Evolutionary conservation across 2,888 invertebrate species (phyloP).

Genomic region (Pogonocherus hispidulus): DNA sequence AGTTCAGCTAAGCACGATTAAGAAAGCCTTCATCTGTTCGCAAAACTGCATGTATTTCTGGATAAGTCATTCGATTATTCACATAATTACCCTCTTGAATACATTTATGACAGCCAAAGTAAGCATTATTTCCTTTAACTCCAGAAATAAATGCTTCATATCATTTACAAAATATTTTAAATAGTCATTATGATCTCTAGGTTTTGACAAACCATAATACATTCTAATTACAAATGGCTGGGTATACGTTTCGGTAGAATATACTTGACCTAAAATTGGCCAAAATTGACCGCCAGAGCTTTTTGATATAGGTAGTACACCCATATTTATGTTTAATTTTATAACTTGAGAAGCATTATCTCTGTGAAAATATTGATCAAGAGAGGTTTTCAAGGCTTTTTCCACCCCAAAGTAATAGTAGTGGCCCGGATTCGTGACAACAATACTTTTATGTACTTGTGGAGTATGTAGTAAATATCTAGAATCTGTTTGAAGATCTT

Average conservation of each 20-base stretch:
- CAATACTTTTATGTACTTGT: neutral
- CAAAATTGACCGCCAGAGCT: constrained; percentile 4
- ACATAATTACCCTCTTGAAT: constrained; percentile 47
- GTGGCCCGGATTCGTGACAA: neutral
- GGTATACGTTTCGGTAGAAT: constrained; percentile 43
- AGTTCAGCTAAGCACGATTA: no score
- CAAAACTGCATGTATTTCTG: constrained; percentile 17
- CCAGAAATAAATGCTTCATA: constrained; percentile 44
- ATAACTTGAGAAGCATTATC: neutral
- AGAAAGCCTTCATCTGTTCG: neutral
- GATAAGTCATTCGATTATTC: constrained; percentile 32
- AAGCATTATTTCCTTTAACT: constrained; percentile 49
- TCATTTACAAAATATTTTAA: neutral
- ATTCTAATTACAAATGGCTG: constrained; percentile 2
- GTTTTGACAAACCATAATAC: constrained; percentile 5
- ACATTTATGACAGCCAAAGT: constrained; percentile 52
- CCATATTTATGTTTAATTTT: constrained; percentile 6
- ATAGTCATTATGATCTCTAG: neutral
- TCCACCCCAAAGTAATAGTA: constrained; percentile 8
- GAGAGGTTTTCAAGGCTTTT: neutral
- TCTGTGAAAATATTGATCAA: neutral
- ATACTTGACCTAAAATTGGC: constrained; percentile 9
- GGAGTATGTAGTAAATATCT: constrained; percentile 2
- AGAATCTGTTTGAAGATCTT: neutral
- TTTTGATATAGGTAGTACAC: neutral